Base-by-base conservation (phyloP, 2,888 invertebrate species). In the Auanema freiburgensis region DNA sequence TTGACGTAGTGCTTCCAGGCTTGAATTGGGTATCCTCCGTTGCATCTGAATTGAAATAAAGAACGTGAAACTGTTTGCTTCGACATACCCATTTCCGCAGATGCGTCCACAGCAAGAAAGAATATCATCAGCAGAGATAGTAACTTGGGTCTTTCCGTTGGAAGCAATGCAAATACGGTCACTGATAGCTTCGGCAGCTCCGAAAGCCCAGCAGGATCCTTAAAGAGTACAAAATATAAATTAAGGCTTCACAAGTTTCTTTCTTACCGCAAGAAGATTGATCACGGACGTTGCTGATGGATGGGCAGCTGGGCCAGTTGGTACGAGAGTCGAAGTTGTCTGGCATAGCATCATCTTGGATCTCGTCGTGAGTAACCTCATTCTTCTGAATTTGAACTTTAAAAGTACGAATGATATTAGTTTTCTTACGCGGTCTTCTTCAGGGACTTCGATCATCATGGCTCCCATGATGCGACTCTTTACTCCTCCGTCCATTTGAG, bases 1-100 rank as follows among this genome's bases (percentile, higher is more conserved):
- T 88, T 87, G 24, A 90, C 90, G 90, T 91, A 93, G 85, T 91
- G 92, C 56, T 88, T 87, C 93, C 93, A 94, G 12, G 93, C 93
- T 16, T 89, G 87, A 0, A 89, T 89, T 4, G 90, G 90, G 84
- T 89, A 90, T 2, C 93, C 93, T 25, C 92, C 93, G 80, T 90
- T 89, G 84, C 91, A 91, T 57, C 71, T 59, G 57, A 10, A 60
- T 63, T 3, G 8, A 2, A 0, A 16, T 21, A 53, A 8, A 21
- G 8, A 24, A 6, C 12, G 14, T 53, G 53, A 53, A 16, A 8
- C 8, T 10, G 12, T 21, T 23, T 53, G 16, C 12, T 10, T 55
- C 40, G 8, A 42, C 66, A 52, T 65, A 85, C 85, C 86, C 85
- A 60, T 79, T 74, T 65, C 86, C 85, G 77, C 85, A 86, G 3